Conservation (phyloP, 2,113 vertebrate genomes). For the Brachyistius frenatus region DNA sequence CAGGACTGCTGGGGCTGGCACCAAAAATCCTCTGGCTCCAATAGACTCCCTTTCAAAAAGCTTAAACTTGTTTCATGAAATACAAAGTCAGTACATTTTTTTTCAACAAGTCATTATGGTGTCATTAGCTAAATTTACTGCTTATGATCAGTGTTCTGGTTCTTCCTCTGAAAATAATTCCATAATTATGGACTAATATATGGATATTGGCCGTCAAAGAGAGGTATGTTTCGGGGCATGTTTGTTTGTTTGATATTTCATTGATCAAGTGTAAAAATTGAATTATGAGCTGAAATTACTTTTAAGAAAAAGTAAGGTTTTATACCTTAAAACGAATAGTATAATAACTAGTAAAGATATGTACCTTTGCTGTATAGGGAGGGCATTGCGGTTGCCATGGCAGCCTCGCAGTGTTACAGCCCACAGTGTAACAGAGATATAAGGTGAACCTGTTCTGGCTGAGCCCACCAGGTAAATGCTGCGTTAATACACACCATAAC, state of each 20-base stretch:
- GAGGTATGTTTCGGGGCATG: too few species aligned
- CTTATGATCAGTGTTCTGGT: too few species aligned
- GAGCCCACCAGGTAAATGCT: constrained; percentile 72
- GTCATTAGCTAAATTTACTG: too few species aligned
- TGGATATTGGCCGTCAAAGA: too few species aligned
- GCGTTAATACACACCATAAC: constrained; percentile 76
- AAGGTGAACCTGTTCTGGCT: constrained; percentile 59
- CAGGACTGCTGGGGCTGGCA: too few species aligned
- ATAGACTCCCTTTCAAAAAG: too few species aligned
- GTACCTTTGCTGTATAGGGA: constrained; percentile 6
- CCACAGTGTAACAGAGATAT: constrained; percentile 65
- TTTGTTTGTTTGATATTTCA: too few species aligned
- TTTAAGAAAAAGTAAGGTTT: constrained; percentile 1
- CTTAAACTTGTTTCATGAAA: neutral
- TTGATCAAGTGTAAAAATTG: neutral
- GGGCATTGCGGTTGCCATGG: constrained; percentile 49
- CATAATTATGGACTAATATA: too few species aligned
- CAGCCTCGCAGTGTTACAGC: constrained; percentile 32
- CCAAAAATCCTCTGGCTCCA: too few species aligned
- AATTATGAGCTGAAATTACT: neutral
- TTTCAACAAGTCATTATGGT: too few species aligned
- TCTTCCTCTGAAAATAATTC: too few species aligned
- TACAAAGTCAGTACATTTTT: neutral
- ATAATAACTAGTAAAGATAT: neutral
- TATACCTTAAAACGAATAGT: neutral